A percentile compares a stretch with the other conserved stretches of the same genome.
These are phyloP conservation scores for Anisognathus igniventris DNA, from an alignment of 2,797 vertebrate genomes.

Conservation along the genomic window DNA sequence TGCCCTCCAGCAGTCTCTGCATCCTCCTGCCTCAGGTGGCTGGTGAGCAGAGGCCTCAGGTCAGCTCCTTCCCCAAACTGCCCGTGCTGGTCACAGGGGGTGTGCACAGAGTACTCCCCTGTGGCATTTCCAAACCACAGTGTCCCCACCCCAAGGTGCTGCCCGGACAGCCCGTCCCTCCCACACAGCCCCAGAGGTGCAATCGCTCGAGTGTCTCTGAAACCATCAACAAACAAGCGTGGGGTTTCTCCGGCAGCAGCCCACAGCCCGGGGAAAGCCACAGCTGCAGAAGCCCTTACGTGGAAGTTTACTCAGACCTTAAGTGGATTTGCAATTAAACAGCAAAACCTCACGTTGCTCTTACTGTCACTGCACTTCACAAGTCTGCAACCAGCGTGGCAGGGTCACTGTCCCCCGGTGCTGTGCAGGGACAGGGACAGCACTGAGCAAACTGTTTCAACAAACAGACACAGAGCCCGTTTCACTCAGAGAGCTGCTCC, in stretches of 20 bases:
- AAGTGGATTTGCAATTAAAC: background rate
- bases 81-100: accelerated
- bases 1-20: background rate
- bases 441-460: background rate
- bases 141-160: background rate
- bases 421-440: background rate
- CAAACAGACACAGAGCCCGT: background rate
- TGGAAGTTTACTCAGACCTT: conserved; percentile 18
- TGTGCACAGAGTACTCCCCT: background rate
- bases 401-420: background rate
- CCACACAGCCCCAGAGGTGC: background rate
- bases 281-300: background rate
- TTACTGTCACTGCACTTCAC: background rate
- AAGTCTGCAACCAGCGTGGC: background rate
- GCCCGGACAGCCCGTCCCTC: background rate
- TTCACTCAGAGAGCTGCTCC: background rate
- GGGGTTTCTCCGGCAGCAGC: background rate
- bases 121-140: background rate
- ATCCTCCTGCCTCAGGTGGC: background rate
- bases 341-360: background rate
- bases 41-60: background rate
- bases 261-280: background rate
- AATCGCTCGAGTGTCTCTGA: background rate
- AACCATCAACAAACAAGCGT: conserved; percentile 17
- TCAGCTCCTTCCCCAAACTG: background rate